These are phyloP conservation scores for Latheticus oryzae DNA, from an alignment of 2,888 invertebrate genomes.

Conservation along the genomic window DNA sequence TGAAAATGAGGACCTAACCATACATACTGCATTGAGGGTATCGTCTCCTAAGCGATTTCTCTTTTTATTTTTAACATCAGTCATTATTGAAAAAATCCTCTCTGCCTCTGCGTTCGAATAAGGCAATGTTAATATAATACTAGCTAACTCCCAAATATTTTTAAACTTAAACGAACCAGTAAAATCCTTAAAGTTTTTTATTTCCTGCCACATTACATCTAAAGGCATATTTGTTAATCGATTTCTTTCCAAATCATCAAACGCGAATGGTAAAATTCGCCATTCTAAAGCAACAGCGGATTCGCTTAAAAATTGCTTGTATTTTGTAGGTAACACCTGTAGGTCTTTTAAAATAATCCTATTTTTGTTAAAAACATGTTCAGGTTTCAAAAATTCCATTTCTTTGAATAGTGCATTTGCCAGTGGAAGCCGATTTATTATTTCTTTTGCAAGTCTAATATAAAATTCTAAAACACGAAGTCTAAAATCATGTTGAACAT, in stretches of 20 bases:
- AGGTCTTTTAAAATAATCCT: not conserved
- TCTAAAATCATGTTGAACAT: not conserved
- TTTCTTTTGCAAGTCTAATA: not conserved
- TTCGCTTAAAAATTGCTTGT: not conserved
- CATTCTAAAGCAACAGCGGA: not conserved
- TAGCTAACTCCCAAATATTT: conserved; percentile 14
- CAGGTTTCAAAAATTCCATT: not conserved
- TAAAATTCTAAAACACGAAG: not conserved
- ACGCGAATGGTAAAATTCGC: conserved; percentile 3
- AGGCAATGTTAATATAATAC: conserved; percentile 14
- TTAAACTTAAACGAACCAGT: conserved; percentile 1
- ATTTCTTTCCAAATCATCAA: not conserved
- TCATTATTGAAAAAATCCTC: conserved; percentile 35
- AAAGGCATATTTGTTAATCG: not conserved
- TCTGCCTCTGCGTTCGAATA: conserved; percentile 40
- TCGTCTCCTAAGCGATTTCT: conserved; percentile 20
- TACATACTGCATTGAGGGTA: conserved; percentile 24
- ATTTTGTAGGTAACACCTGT: not conserved
- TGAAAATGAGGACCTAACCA: too few species aligned
- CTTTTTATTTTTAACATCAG: conserved; percentile 35
- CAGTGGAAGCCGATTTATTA: not conserved
- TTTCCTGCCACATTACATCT: conserved; percentile 1
- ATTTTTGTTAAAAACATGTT: not conserved
- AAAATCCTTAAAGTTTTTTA: conserved; percentile 5
- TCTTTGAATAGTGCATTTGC: not conserved